Base-by-base conservation (phyloP, 1,140 invertebrate genomes). In the Heliconius congener region DNA sequence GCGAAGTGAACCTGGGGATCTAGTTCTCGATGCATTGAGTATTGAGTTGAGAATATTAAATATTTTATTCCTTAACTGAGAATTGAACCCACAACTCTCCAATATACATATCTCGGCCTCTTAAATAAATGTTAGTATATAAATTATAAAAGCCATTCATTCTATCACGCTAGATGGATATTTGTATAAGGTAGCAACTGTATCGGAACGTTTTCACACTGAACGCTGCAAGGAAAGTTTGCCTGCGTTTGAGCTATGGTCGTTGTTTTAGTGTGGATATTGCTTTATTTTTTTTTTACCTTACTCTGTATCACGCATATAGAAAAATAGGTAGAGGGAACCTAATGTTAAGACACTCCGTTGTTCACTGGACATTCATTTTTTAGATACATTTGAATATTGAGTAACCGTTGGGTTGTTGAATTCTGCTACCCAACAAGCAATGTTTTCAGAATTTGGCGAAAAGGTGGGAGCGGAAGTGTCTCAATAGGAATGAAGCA, bases 121-220 rank as follows among this genome's bases (percentile, higher is more conserved):
- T 9, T 23, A 60, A 60, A 60, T 60, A 30, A 66, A 66, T 66
- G 27, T 66, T 66, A 66, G 23, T 66, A 16, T 30, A 66, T 66
- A 66, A 66, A 66, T 66, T 30, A 66, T 66, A 66, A 66, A 66
- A 66, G 60, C 60, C 27, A 66, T 66, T 66, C 23, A 66, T 66
- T 66, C 60, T 66, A 66, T 66, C 23, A 66, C 27, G 60, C 60
- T 66, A 30, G 60, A 66, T 66, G 60, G 82, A 80, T 89, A 90
- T 91, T 90, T 89, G 86, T 88, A 81, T 84, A 88, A 89, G 86
- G 89, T 88, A 88, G 83, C 82, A 88, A 85, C 85, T 88, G 86
- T 91, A 91, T 91, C 88, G 90, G 84, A 85, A 88, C 85, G 86
- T 84, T 83, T 89, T 87, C 88, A 87, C 88, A 85, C 87, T 78